phyloP scores from a whole-genome alignment of 2,888 invertebrate species.

The Mythimna pallens region DNA sequence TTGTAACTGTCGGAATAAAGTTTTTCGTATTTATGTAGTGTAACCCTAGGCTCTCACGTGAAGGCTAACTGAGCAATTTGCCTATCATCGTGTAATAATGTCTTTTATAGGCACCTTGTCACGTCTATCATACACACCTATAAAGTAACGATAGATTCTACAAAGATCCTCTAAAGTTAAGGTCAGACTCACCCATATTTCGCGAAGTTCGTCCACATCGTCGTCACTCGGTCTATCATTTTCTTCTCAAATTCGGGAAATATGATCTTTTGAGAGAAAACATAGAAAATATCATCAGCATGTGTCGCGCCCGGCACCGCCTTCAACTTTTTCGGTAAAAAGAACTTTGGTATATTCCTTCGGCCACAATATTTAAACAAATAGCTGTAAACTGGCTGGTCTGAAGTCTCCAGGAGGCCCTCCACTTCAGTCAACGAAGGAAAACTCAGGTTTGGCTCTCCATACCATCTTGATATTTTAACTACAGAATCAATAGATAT shows the following conservation, averaged over 20 bases:
- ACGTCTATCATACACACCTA: background rate
- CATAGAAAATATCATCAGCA: slow-evolving; percentile 82
- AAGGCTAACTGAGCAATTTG: background rate
- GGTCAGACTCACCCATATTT: slow-evolving; percentile 77
- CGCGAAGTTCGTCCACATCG: slow-evolving; percentile 84
- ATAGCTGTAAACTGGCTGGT: slow-evolving; percentile 77
- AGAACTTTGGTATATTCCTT: slow-evolving; percentile 74
- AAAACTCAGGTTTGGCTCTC: slow-evolving; percentile 74
- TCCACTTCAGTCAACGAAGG: slow-evolving; percentile 78
- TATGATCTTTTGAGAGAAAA: slow-evolving; percentile 75
- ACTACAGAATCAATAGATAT: slow-evolving; percentile 72
- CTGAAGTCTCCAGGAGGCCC: slow-evolving; percentile 70
- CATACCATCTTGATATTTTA: slow-evolving; percentile 77
- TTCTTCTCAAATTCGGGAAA: slow-evolving; percentile 73
- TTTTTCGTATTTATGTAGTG: too few relatives aligned
- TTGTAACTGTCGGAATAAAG: too few relatives aligned
- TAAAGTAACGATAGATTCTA: background rate
- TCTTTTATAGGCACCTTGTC: background rate
- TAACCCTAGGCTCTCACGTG: too few relatives aligned
- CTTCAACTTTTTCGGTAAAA: slow-evolving; percentile 61
- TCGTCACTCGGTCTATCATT: slow-evolving; percentile 79
- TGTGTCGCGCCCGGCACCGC: slow-evolving; percentile 77
- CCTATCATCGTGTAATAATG: background rate
- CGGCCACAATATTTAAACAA: slow-evolving; percentile 77
- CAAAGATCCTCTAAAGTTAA: background rate